Conservation (phyloP, 2,888 invertebrate species). For the Stenotaenia linearis region DNA sequence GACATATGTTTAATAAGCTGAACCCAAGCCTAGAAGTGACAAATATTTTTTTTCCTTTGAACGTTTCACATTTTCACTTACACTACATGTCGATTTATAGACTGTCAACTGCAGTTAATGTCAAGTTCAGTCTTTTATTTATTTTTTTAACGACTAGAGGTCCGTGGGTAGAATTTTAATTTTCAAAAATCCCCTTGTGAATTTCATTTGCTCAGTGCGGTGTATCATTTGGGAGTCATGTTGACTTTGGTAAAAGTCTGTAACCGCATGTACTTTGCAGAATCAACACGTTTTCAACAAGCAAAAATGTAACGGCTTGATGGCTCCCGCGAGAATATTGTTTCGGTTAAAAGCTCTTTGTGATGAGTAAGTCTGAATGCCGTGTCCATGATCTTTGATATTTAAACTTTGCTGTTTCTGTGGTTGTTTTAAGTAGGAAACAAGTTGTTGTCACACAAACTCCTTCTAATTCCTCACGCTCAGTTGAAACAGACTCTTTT, state of each 20-base stretch:
- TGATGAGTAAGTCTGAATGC: not conserved
- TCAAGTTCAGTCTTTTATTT: too few relatives aligned
- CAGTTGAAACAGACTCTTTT: too few relatives aligned
- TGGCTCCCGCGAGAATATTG: not conserved
- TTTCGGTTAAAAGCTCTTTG: not conserved
- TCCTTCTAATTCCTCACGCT: too few relatives aligned
- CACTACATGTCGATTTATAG: too few relatives aligned
- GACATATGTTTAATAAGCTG: too few relatives aligned
- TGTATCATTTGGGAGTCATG: not conserved
- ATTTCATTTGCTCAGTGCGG: not conserved
- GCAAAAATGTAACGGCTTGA: not conserved
- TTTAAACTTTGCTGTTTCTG: not conserved
- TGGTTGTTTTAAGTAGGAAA: not conserved
- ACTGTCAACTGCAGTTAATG: too few relatives aligned
- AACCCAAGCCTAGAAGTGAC: too few relatives aligned
- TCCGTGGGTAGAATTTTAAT: too few relatives aligned
- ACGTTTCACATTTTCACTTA: too few relatives aligned
- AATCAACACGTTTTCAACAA: not conserved
- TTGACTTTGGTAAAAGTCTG: not conserved
- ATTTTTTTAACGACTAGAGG: too few relatives aligned
- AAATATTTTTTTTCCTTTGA: too few relatives aligned
- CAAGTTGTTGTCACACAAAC: not conserved
- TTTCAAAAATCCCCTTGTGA: too few relatives aligned
- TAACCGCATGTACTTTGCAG: not conserved
- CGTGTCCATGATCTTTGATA: not conserved